phyloP scores from a whole-genome alignment of 2,888 invertebrate species.

The Allacma fusca region DNA sequence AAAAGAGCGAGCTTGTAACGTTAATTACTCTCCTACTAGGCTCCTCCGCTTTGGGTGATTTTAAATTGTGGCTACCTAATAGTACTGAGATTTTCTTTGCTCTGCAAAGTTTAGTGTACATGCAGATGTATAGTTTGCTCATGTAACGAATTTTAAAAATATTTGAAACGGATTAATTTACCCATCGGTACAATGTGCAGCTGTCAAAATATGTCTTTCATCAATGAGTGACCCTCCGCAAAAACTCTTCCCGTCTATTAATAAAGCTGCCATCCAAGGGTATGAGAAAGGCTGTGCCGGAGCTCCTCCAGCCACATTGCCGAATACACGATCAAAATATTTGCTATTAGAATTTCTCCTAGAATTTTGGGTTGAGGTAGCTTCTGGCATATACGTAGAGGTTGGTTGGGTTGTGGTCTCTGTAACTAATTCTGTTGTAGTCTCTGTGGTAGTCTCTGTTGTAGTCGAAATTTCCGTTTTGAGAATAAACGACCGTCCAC shows the following conservation, averaged over 20 bases:
- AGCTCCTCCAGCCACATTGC: constrained; percentile 20
- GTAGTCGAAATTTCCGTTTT: constrained; percentile 10
- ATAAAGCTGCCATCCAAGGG: constrained; percentile 60
- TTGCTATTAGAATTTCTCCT: not conserved
- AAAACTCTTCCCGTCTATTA: constrained; percentile 57
- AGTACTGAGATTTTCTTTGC: constrained; percentile 55
- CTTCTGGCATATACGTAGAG: too few relatives aligned
- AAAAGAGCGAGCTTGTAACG: constrained; percentile 51
- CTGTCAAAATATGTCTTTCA: constrained; percentile 54
- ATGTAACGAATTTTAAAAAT: too few relatives aligned
- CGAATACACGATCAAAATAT: not conserved
- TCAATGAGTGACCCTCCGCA: constrained; percentile 57
- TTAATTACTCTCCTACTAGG: constrained; percentile 54
- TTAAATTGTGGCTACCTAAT: constrained; percentile 59
- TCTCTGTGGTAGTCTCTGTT: not conserved
- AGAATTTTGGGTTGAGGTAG: too few relatives aligned
- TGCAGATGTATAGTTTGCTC: too few relatives aligned
- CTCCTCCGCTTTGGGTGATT: constrained; percentile 44
- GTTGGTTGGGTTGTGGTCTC: too few relatives aligned
- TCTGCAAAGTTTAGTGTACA: constrained; percentile 33
- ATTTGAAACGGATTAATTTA: too few relatives aligned
- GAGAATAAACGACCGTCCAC: constrained; percentile 21
- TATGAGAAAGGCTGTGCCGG: constrained; percentile 43
- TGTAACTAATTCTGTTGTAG: not conserved
- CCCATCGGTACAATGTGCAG: constrained; percentile 61